Conservation (phyloP, 2,113 vertebrate genomes). For the Mustelus asterias region DNA sequence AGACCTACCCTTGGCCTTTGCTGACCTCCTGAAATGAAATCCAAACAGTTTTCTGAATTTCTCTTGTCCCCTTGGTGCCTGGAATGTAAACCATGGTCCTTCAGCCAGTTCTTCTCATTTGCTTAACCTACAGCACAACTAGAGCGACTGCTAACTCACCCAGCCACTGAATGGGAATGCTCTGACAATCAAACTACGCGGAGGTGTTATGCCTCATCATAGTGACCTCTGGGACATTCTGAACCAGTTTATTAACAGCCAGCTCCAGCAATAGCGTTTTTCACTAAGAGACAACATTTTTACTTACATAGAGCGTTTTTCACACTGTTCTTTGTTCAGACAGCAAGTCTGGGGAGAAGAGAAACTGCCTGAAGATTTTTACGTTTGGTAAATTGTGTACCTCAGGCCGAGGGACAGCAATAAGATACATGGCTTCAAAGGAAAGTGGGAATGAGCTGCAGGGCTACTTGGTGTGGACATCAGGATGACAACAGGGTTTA, state of each 20-base stretch:
- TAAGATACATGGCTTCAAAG: not conserved
- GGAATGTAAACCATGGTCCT: slow-evolving; percentile 24
- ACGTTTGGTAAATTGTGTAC: not conserved
- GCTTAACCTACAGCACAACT: slow-evolving; percentile 17
- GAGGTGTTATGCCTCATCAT: not conserved
- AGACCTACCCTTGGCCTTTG: slow-evolving; percentile 33
- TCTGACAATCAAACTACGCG: not conserved
- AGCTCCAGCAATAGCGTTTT: not conserved
- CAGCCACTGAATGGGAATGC: not conserved
- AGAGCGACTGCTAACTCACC: not conserved
- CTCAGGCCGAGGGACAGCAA: no score
- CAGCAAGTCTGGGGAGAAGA: not conserved
- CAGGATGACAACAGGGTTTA: not conserved
- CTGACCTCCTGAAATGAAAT: slow-evolving; percentile 36
- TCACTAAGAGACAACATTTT: not conserved
- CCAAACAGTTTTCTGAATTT: slow-evolving; percentile 37
- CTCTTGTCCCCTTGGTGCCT: slow-evolving; percentile 31
- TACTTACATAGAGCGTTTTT: no score
- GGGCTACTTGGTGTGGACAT: not conserved
- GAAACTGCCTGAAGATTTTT: not conserved
- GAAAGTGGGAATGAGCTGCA: not conserved
- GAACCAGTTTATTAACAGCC: not conserved
- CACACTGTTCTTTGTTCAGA: no score
- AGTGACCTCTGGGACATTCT: not conserved
- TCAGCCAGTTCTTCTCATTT: slow-evolving; percentile 34